phyloP scores from a whole-genome alignment of 1,140 invertebrate genomes.

The Diabrotica undecimpunctata region DNA sequence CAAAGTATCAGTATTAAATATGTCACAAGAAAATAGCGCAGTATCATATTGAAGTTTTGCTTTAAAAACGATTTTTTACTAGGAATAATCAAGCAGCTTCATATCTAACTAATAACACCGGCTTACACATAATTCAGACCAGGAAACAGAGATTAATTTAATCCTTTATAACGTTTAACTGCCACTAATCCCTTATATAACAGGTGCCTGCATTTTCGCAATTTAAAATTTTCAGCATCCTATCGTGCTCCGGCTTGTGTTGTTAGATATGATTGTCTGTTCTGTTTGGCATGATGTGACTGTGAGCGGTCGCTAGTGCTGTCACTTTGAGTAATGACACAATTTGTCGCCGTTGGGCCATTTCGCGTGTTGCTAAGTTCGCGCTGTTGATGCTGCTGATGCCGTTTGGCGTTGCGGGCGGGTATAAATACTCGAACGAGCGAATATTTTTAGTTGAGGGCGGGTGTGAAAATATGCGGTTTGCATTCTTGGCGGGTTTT shows the following conservation, averaged over 20 bases:
- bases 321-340: constrained; percentile 33
- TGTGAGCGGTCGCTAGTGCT: constrained; percentile 25
- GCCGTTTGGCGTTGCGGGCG: constrained; percentile 5
- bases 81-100: no score
- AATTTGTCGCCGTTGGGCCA: constrained; percentile 31
- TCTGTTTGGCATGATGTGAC: constrained; percentile 22
- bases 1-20: no score
- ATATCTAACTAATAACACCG: no score
- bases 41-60: no score
- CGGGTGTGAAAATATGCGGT: not conserved
- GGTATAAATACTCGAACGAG: constrained; percentile 26
- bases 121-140: no score
- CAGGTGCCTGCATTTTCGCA: not conserved
- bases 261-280: constrained; percentile 29
- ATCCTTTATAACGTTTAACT: not conserved
- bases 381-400: not conserved
- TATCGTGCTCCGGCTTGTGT: constrained; percentile 16
- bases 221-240: not conserved
- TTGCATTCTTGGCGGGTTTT: constrained; percentile 24
- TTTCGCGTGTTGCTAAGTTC: constrained; percentile 21
- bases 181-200: not conserved
- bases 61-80: no score
- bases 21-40: no score
- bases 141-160: not conserved
- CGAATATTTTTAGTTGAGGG: constrained; percentile 17